Conservation (phyloP, 2,797 vertebrate genomes). For the Pseudomugil gertrudae region DNA sequence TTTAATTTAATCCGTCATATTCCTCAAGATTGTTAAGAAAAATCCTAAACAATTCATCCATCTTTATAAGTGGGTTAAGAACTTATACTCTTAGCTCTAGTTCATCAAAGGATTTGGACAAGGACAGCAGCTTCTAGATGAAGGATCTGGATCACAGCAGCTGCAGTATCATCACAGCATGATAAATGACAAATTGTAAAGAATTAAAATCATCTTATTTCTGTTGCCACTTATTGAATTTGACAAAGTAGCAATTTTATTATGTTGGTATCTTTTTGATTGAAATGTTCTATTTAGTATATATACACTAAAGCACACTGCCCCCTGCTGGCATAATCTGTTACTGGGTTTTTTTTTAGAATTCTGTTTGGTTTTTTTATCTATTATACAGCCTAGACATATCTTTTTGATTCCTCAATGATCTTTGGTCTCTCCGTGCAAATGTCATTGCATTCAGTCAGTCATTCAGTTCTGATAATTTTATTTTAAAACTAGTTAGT, state of each 20-base stretch:
- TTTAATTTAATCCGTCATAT: background rate
- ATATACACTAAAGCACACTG: conserved; percentile 30
- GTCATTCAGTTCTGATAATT: no score
- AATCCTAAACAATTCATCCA: background rate
- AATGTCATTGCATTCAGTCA: background rate
- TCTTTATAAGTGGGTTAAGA: background rate
- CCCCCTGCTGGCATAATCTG: conserved; percentile 48
- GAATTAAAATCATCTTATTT: rapidly evolving
- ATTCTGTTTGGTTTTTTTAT: background rate
- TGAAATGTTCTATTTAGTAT: background rate
- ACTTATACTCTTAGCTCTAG: background rate
- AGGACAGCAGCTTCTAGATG: background rate
- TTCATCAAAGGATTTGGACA: background rate
- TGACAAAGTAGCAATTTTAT: background rate
- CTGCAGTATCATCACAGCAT: background rate
- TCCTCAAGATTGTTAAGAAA: background rate
- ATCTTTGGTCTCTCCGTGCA: background rate
- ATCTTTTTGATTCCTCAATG: background rate
- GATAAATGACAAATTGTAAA: no score
- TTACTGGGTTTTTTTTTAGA: background rate
- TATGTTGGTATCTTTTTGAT: background rate
- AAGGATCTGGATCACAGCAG: background rate
- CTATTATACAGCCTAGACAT: no score
- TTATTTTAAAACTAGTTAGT: no score
- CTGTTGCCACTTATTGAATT: background rate